These are phyloP conservation scores for Hyaena hyaena DNA, from an alignment of 2,113 vertebrate species.

Conservation along the genomic window DNA sequence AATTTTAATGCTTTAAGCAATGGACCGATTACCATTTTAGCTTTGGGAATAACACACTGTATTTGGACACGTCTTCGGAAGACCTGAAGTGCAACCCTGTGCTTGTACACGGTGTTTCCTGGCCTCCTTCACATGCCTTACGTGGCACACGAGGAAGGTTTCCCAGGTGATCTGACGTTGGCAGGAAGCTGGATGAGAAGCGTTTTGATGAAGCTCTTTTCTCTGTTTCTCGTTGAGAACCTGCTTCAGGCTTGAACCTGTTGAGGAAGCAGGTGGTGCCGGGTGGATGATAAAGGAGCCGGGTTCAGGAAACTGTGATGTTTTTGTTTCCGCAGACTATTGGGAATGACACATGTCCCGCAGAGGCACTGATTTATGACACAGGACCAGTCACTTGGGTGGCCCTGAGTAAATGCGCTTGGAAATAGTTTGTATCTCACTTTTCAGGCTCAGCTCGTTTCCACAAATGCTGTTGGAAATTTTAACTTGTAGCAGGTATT, in stretches of 20 bases:
- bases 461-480: neutral
- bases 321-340: neutral
- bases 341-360: neutral
- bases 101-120: neutral
- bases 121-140: no score
- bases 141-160: no score
- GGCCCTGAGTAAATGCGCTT: neutral
- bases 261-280: neutral
- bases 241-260: neutral
- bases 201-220: neutral
- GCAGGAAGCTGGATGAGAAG: neutral
- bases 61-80: neutral
- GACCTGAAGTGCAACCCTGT: no score
- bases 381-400: neutral
- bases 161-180: accelerated
- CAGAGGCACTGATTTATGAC: neutral
- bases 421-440: neutral
- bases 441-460: neutral
- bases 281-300: neutral
- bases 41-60: no score
- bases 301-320: neutral
- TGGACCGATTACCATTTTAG: no score
- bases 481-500: neutral
- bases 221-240: neutral
- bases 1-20: neutral